phyloP scores from a whole-genome alignment of 2,888 invertebrate species.

The Acronicta psi region DNA sequence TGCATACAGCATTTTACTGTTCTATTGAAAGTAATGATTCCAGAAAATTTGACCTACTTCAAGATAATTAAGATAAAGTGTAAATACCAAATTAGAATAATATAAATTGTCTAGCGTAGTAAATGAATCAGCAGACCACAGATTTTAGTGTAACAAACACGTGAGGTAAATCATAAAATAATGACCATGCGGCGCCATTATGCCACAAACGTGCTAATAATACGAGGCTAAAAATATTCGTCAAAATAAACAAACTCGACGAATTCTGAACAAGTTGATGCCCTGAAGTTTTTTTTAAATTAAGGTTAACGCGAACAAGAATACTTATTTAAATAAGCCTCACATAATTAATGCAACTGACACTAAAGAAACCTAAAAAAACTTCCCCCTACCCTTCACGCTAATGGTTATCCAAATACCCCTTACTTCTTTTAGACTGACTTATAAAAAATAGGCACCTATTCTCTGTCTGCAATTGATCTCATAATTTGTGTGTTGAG shows the following conservation, averaged over 20 bases:
- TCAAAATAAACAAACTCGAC: slow-evolving; percentile 14
- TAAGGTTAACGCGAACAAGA: too few species aligned
- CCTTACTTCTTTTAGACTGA: too few species aligned
- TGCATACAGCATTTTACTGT: not conserved
- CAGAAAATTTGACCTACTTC: not conserved
- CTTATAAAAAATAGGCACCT: too few species aligned
- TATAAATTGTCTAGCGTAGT: slow-evolving; percentile 21
- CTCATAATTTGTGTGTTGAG: too few species aligned
- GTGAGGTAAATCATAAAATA: slow-evolving; percentile 18
- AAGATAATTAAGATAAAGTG: slow-evolving; percentile 4
- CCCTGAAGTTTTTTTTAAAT: slow-evolving; percentile 8
- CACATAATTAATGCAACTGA: too few species aligned
- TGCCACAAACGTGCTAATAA: slow-evolving; percentile 1
- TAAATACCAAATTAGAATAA: slow-evolving; percentile 28
- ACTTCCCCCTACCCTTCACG: too few species aligned
- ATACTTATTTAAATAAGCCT: too few species aligned
- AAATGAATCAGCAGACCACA: slow-evolving; percentile 8
- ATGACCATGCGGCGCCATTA: slow-evolving; percentile 10
- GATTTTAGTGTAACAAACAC: slow-evolving; percentile 11
- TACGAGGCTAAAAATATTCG: slow-evolving; percentile 21
- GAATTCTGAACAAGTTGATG: slow-evolving; percentile 11
- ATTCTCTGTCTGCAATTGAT: too few species aligned
- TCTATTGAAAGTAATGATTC: not conserved
- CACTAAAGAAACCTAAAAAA: too few species aligned
- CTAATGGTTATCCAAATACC: too few species aligned